Evolutionary conservation across 1,140 invertebrate genomes (phyloP).

Genomic region (Amyelois transitella): DNA sequence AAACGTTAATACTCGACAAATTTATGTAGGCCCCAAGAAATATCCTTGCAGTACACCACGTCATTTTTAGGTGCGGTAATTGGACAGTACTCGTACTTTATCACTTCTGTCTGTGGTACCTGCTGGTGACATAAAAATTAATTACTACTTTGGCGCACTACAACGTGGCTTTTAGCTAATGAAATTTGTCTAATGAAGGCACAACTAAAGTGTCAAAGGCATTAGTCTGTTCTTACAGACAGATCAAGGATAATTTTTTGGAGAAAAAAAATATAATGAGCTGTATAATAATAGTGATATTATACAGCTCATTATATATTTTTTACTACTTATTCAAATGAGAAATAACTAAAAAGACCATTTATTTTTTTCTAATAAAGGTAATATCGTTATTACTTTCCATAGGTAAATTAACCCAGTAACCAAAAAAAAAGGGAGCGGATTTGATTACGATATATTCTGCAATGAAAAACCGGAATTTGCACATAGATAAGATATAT

Average conservation of each 20-base stretch:
- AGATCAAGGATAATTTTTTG: not conserved
- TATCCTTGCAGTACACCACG: conserved; percentile 2
- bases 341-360: not conserved
- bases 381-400: not conserved
- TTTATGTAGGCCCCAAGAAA: not conserved
- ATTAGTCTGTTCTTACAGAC: not conserved
- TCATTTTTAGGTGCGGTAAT: not conserved
- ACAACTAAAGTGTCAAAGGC: not conserved
- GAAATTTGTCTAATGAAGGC: conserved; percentile 1
- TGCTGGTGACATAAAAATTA: not conserved
- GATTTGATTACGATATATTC: not conserved
- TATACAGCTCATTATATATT: no score
- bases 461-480: not conserved
- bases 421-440: not conserved
- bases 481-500: not conserved
- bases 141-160: not conserved
- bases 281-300: no score
- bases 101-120: not conserved
- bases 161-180: not conserved
- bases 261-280: no score
- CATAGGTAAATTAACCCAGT: not conserved
- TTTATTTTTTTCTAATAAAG: not conserved
- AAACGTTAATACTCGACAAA: not conserved
- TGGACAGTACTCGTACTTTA: not conserved
- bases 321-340: no score